Evolutionary conservation across 2,888 invertebrate genomes (phyloP).

Genomic region (Noctua comes): DNA sequence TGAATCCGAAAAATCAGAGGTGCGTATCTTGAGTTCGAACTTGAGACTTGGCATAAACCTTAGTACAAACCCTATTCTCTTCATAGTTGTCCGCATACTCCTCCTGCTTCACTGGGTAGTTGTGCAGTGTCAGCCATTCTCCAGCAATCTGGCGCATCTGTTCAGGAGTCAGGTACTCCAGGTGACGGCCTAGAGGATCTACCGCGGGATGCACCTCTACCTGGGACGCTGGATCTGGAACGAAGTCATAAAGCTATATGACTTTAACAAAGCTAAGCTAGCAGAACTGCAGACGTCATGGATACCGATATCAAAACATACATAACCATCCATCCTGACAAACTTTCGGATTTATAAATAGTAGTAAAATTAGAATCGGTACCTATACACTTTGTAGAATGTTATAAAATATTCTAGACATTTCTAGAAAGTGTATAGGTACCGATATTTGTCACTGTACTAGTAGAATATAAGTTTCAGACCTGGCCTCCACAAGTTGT

Average conservation of each 20-base stretch:
- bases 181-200: not conserved
- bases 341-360: too few relatives aligned
- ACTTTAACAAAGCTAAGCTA: too few relatives aligned
- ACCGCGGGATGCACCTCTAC: not conserved
- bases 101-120: conserved; percentile 1
- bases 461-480: not conserved
- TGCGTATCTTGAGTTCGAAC: too few relatives aligned
- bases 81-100: not conserved
- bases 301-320: too few relatives aligned
- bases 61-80: conserved; percentile 3
- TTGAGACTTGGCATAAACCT: too few relatives aligned
- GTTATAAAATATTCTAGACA: not conserved
- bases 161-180: not conserved
- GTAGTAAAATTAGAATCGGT: too few relatives aligned
- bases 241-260: too few relatives aligned
- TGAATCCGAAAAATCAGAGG: too few relatives aligned
- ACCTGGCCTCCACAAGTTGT: conserved; percentile 30
- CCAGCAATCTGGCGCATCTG: conserved; percentile 16
- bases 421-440: not conserved
- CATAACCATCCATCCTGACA: too few relatives aligned
- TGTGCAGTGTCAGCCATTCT: conserved; percentile 27
- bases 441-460: not conserved
- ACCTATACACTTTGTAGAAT: too few relatives aligned
- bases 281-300: too few relatives aligned
- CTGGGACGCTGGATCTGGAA: not conserved